phyloP scores from a whole-genome alignment of 53 echinoderm and acorn worm species.

The Holothuria scabra region DNA sequence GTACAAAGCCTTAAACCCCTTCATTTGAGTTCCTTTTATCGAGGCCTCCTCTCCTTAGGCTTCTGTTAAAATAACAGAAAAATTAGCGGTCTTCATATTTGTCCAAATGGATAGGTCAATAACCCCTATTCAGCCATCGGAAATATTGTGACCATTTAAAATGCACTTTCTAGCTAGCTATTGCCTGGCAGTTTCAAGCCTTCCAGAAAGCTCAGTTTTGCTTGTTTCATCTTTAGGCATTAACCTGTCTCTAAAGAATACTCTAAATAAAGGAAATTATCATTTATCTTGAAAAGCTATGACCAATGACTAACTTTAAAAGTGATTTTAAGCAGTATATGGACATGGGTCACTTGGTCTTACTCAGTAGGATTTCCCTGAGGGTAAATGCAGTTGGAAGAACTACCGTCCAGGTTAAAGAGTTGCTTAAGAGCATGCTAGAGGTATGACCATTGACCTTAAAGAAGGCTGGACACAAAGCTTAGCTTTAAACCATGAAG shows the following conservation, averaged over 20 bases:
- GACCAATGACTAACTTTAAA: conserved; percentile 3
- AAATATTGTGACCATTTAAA: conserved; percentile 3
- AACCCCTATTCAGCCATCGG: conserved; percentile 23
- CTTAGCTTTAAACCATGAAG: too few relatives aligned
- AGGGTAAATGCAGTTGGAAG: neutral
- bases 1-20: conserved; percentile 12
- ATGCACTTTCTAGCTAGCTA: conserved; percentile 15
- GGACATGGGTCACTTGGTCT: neutral
- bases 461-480: too few relatives aligned
- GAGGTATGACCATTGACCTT: conserved; percentile 11
- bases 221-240: conserved; percentile 13
- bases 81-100: conserved; percentile 34
- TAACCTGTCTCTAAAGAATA: conserved; percentile 1
- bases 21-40: neutral
- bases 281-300: conserved; percentile 2
- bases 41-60: conserved; percentile 37
- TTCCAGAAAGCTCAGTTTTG: too few relatives aligned
- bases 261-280: conserved; percentile 5
- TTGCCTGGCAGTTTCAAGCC: too few relatives aligned
- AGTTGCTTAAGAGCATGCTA: too few relatives aligned
- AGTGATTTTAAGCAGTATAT: neutral
- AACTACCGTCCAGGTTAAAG: too few relatives aligned
- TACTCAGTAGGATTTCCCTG: neutral
- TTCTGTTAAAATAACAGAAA: conserved; percentile 40
- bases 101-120: conserved; percentile 15